Evolutionary conservation across 2,888 invertebrate genomes (phyloP), one percentile per base, ranked within the genome.

Genomic region (Chalcosyrphus nemorum): DNA sequence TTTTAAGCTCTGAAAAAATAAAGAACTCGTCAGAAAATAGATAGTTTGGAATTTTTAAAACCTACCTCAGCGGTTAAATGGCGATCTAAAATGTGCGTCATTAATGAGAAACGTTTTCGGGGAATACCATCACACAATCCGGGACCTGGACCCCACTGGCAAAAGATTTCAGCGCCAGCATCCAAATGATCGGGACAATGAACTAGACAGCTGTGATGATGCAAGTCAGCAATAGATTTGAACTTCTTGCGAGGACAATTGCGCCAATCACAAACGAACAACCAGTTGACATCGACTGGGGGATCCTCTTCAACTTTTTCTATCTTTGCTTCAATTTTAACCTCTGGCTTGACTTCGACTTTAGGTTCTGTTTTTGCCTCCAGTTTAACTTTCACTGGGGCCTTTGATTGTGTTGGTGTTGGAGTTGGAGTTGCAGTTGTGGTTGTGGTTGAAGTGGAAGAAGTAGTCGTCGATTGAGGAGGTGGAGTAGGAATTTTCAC

Each of bases 11-110:
- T 88, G 5, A n/a, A 57, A 29, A 24, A 6, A 65, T 19, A 35
- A 47, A 9, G 56, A 24, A 17, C 13, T 1, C n/a, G 5, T 38
- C 0, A 38, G n/a, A 2, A 1, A n/a, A 13, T 2, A 15, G 7
- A 11, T 1, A 2, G 13, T 27, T 13, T 68, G 19, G 9, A 21
- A 24, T 19, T 11, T 1, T 4, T 6, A 15, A 38, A 43, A 87
- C 91, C 91, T 89, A 96, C 96, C 88, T 95, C 95, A 29, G 95
- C 93, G 86, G 96, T 96, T 90, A 98, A 97, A 91, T 99, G 99
- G 86, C 97, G 96, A 92, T 99, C 99, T 88, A 96, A 96, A 81
- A 99, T 93, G 92, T 99, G 99, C 77, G 99, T 99, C 94, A 99
- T 97, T 38, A 99, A 93, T 0, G 99, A 99, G 93, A 98, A 98